These are phyloP conservation scores for Muntiacus muntjak DNA, from an alignment of 2,113 vertebrate genomes.

Conservation along the genomic window DNA sequence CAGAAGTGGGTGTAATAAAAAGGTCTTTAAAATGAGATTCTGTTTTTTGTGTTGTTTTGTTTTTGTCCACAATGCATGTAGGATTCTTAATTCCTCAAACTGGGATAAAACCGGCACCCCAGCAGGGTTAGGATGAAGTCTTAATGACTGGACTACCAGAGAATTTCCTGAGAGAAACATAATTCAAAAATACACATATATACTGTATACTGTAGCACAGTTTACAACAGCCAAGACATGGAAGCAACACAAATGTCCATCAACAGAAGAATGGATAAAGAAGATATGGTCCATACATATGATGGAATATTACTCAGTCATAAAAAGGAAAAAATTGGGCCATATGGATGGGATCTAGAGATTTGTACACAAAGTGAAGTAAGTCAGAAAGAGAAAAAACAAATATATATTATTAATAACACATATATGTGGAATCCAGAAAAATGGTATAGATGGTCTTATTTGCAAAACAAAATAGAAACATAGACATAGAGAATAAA, in stretches of 20 bases:
- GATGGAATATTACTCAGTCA: neutral
- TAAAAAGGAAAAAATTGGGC: neutral
- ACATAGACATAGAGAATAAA: neutral
- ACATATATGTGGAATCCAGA: neutral
- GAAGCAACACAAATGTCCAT: neutral
- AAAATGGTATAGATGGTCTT: neutral
- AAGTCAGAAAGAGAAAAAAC: neutral
- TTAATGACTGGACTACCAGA: neutral
- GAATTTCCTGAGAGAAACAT: neutral
- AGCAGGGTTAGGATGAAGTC: neutral
- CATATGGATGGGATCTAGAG: neutral
- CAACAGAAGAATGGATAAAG: neutral
- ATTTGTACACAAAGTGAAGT: neutral
- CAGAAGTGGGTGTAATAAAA: neutral
- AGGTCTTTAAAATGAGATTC: neutral
- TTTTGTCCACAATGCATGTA: neutral
- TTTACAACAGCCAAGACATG: neutral
- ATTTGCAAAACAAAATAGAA: neutral
- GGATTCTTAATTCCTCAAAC: neutral
- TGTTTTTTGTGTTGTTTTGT: neutral
- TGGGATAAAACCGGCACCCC: neutral
- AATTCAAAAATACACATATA: neutral
- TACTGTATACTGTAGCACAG: neutral
- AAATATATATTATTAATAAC: neutral
- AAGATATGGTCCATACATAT: neutral